phyloP scores from a whole-genome alignment of 2,888 invertebrate genomes.

The Dyspetes luteomarginatus region DNA sequence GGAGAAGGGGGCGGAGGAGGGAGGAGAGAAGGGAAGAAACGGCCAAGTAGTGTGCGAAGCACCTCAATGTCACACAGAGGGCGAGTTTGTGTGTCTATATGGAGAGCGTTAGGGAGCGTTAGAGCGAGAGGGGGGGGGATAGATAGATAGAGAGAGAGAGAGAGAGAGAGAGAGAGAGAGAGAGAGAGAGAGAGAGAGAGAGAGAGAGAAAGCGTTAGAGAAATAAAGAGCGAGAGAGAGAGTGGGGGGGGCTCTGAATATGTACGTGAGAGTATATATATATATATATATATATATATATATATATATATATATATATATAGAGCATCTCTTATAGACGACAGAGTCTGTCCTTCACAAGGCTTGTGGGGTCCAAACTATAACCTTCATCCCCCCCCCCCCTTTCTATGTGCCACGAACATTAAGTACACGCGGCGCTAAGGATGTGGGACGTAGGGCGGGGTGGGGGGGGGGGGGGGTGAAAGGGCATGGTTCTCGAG shows the following conservation, averaged over 20 bases:
- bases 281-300: too few relatives aligned
- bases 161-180: constrained; percentile 4
- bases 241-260: neutral
- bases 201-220: neutral
- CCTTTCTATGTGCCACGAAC: constrained; percentile 53
- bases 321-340: too few relatives aligned
- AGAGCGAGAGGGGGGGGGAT: too few relatives aligned
- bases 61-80: neutral
- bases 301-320: too few relatives aligned
- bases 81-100: too few relatives aligned
- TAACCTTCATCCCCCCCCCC: constrained; percentile 33
- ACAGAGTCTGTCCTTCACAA: constrained; percentile 36
- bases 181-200: constrained; percentile 28
- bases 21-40: constrained; percentile 19
- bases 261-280: neutral
- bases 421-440: constrained; percentile 67
- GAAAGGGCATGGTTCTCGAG: neutral
- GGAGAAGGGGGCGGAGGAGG: too few relatives aligned
- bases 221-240: constrained; percentile 28
- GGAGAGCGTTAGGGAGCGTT: too few relatives aligned
- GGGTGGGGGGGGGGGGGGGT: neutral
- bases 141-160: neutral
- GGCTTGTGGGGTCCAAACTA: constrained; percentile 51
- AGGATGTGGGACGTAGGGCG: neutral
- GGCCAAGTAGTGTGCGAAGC: constrained; percentile 30